These are phyloP conservation scores for Gallinago jamesoni DNA, from an alignment of 2,113 vertebrate genomes.

Conservation along the genomic window DNA sequence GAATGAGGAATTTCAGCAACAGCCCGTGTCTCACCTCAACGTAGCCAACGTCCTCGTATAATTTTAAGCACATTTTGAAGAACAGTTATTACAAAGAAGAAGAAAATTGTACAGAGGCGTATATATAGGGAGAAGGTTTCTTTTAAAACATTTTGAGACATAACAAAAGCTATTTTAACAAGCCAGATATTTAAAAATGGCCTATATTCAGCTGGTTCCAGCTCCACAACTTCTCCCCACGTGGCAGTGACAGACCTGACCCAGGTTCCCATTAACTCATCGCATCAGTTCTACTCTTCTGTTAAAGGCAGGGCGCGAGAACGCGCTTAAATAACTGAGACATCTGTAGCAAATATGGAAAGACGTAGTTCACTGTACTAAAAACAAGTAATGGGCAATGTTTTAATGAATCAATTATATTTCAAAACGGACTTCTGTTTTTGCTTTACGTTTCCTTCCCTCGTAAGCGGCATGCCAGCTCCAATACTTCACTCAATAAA, in stretches of 20 bases:
- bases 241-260: neutral
- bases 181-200: neutral
- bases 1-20: neutral
- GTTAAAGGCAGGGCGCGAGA: neutral
- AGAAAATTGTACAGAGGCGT: neutral
- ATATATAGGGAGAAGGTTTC: neutral
- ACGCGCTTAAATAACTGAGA: neutral
- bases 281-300: neutral
- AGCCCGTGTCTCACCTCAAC: neutral
- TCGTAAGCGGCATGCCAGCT: constrained; percentile 51
- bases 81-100: neutral
- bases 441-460: constrained; percentile 55
- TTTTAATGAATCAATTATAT: constrained; percentile 58
- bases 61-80: neutral
- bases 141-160: neutral
- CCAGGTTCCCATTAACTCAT: neutral
- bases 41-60: neutral
- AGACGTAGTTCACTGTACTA: neutral
- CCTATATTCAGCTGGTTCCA: neutral
- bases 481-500: constrained; percentile 75
- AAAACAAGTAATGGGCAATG: neutral
- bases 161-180: neutral
- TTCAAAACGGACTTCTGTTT: constrained; percentile 22
- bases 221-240: neutral
- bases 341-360: neutral